Conservation (phyloP, 2,888 invertebrate species). For the Sinodicranocentrus sp. region DNA sequence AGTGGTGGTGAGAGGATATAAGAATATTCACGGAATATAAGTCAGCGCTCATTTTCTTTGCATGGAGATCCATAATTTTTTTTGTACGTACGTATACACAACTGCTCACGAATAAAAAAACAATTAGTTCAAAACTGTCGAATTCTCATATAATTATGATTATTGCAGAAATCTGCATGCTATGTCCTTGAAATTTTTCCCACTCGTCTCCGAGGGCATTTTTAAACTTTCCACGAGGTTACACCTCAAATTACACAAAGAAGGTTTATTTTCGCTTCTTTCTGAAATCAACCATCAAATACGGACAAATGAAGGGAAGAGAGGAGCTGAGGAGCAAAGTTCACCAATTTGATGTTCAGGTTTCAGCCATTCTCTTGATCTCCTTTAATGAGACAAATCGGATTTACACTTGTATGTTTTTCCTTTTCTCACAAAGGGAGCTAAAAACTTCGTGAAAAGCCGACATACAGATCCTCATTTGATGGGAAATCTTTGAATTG, state of each 20-base stretch:
- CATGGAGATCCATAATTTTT: neutral
- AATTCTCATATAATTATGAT: neutral
- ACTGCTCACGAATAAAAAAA: neutral
- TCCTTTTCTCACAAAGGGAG: neutral
- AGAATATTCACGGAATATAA: no score
- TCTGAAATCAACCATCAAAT: neutral
- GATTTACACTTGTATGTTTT: constrained; percentile 58
- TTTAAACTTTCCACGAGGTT: constrained; percentile 5
- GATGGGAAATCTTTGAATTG: constrained; percentile 7
- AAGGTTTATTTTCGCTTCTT: neutral
- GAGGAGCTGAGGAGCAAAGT: constrained; percentile 8
- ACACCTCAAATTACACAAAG: neutral
- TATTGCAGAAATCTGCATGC: neutral
- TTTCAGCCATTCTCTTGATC: constrained; percentile 69
- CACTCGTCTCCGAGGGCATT: neutral
- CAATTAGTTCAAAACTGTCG: neutral
- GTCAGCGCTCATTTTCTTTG: neutral
- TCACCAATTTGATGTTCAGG: neutral
- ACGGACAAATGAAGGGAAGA: neutral
- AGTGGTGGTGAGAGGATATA: no score
- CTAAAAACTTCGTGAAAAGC: constrained; percentile 47
- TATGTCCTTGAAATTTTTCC: neutral
- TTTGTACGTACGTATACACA: neutral
- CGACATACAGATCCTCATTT: constrained; percentile 41
- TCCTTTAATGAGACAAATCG: constrained; percentile 75